These are phyloP conservation scores for Ormyrus pomaceus DNA, from an alignment of 2,888 invertebrate genomes.

Conservation along the genomic window DNA sequence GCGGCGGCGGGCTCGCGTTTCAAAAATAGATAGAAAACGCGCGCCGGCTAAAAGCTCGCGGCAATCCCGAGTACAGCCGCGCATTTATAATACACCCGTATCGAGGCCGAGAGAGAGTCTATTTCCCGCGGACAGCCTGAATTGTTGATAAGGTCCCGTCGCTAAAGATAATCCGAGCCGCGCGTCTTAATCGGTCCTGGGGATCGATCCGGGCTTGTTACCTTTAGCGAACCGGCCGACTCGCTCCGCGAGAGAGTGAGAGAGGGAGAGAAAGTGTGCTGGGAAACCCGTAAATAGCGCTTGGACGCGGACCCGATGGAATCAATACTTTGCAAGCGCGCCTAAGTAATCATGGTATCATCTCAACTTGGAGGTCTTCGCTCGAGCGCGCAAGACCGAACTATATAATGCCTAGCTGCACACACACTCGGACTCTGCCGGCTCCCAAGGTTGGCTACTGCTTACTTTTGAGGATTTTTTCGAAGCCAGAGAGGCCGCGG, in stretches of 20 bases:
- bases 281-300: conserved; percentile 73
- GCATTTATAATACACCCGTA: too few relatives aligned
- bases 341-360: conserved; percentile 75
- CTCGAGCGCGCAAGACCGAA: conserved; percentile 53
- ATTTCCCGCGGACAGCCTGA: too few relatives aligned
- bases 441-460: background rate
- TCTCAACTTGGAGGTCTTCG: conserved; percentile 74
- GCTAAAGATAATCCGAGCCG: too few relatives aligned
- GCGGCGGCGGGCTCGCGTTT: too few relatives aligned
- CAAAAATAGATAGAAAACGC: too few relatives aligned
- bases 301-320: conserved; percentile 68
- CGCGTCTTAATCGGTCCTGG: conserved; percentile 11
- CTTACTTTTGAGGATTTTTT: background rate
- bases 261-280: conserved; percentile 61
- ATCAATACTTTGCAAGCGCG: conserved; percentile 71
- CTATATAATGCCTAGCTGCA: background rate
- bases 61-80: too few relatives aligned
- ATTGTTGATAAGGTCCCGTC: too few relatives aligned
- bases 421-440: background rate
- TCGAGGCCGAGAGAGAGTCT: too few relatives aligned
- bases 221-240: conserved; percentile 20
- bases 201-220: conserved; percentile 27
- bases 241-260: background rate
- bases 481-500: too few relatives aligned
- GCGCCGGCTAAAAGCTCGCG: too few relatives aligned